phyloP scores from a whole-genome alignment of 1,140 invertebrate genomes.

The Oedothorax gibbosus region DNA sequence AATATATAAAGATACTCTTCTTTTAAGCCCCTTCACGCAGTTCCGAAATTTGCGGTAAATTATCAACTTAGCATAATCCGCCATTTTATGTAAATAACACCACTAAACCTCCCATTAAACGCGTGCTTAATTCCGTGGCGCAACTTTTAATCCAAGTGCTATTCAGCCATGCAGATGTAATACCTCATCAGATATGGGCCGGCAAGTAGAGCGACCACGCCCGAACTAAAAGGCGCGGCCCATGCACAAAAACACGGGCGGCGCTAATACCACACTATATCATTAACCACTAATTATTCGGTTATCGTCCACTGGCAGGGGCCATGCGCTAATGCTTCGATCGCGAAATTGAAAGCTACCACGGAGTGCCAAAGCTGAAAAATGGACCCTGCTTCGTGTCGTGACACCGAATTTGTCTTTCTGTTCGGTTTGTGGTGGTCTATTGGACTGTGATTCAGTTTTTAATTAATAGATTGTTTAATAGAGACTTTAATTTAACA shows the following conservation, averaged over 20 bases:
- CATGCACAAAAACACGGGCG: constrained; percentile 55
- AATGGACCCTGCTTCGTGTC: constrained; percentile 15
- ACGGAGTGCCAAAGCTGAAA: constrained; percentile 51
- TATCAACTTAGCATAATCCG: too few relatives aligned
- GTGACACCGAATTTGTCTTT: neutral
- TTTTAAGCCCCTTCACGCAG: too few relatives aligned
- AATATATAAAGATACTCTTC: too few relatives aligned
- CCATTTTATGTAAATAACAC: too few relatives aligned
- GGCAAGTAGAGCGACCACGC: constrained; percentile 30
- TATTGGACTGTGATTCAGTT: too few relatives aligned
- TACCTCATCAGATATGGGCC: constrained; percentile 43
- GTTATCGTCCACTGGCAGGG: constrained; percentile 45
- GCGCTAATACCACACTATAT: constrained; percentile 55
- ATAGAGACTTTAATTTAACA: too few relatives aligned
- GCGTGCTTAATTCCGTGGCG: neutral
- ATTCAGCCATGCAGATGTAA: constrained; percentile 49
- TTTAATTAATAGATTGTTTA: too few relatives aligned
- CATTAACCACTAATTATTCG: constrained; percentile 62
- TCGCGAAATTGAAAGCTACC: constrained; percentile 53
- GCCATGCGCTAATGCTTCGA: constrained; percentile 48
- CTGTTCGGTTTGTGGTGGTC: too few relatives aligned
- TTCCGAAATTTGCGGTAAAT: too few relatives aligned
- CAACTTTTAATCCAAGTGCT: neutral
- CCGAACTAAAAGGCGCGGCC: constrained; percentile 49
- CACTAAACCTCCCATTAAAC: too few relatives aligned